Base-by-base conservation (phyloP, 2,113 vertebrate genomes). In the Colistium nudipinnis region DNA sequence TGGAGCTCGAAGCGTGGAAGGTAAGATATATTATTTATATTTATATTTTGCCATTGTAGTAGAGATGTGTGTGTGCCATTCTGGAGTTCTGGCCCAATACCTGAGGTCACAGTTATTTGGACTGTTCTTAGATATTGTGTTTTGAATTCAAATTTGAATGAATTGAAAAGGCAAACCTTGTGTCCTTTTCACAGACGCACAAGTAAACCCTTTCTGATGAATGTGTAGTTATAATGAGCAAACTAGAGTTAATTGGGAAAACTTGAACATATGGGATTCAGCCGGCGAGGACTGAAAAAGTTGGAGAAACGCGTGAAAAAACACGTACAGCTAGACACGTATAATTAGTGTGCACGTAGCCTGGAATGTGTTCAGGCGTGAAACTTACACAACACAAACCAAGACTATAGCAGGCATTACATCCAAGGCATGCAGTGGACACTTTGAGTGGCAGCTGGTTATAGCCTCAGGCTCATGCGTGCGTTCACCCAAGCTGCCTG, bases 1-100 rank as follows among this genome's bases (percentile, higher is more conserved):
- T 95, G 86, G 95, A 96, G 84, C 85, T 95, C 6, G 95, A 96
- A 48, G 91, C 93, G 64, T 96, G 95, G 95, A 94, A 96, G 94
- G 95, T 95, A 90, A 66, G n/a, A n/a, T n/a, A n/a, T n/a, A n/a
- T n/a, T n/a, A n/a, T n/a, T n/a, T n/a, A n/a, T n/a, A n/a, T n/a
- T n/a, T n/a, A n/a, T n/a, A n/a, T n/a, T n/a, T n/a, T n/a, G n/a
- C n/a, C n/a, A n/a, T n/a, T n/a, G n/a, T n/a, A n/a, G n/a, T n/a
- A n/a, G n/a, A n/a, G n/a, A n/a, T n/a, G n/a, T n/a, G n/a, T n/a
- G n/a, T n/a, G n/a, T n/a, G n/a, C n/a, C n/a, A n/a, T n/a, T n/a
- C n/a, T n/a, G n/a, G n/a, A n/a, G n/a, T n/a, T n/a, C n/a, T n/a
- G n/a, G n/a, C n/a, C n/a, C n/a, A n/a, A n/a, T n/a, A n/a, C n/a